Base-by-base conservation (phyloP, 1,140 invertebrate genomes). In the Cydia strobilella region DNA sequence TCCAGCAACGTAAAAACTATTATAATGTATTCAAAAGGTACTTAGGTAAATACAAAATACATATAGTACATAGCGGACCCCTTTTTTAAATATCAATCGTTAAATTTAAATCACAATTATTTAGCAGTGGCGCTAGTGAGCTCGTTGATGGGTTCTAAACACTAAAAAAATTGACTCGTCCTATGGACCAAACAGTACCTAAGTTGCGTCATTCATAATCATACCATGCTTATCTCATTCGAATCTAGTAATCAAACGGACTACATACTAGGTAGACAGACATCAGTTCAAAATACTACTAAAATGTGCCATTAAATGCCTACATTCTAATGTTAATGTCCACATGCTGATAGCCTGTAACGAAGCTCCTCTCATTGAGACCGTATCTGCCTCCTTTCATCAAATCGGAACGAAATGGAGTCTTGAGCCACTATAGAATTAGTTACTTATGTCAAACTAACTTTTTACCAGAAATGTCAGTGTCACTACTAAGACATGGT, bases 141-240 rank as follows among this genome's bases (percentile, higher is more conserved):
- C n/a, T n/a, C n/a, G n/a, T n/a, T n/a, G n/a, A n/a, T n/a, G n/a
- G n/a, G n/a, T n/a, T n/a, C n/a, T n/a, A n/a, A 75, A 72, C 15
- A n/a, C 27, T 23, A 35, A 72, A 35, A n/a, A 66, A 27, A 35
- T 18, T 35, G 65, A 69, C 65, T 35, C 65, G 25, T 59, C 54
- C 54, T 9, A 3, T 23, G 54, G 54, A 59, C 54, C 54, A 10
- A 59, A 59, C 54, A 59, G 20, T 20, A n/a, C n/a, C n/a, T n/a
- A 59, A 18, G 48, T 51, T 51, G 45, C 54, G 54, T 23, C 20
- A 6, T 59, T 23, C 54, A 23, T 54, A 1, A 54, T 23, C 18
- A 59, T 59, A 59, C 1, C 9, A 20, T 59, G 54, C 54, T 18
- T 59, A 59, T 31, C 35, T 27, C 25, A 69, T 69, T 69, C 15